A percentile compares a stretch with the other conserved stretches of the same genome.
phyloP scores from a whole-genome alignment of 2,888 invertebrate species.

The Tetragonisca angustula region DNA sequence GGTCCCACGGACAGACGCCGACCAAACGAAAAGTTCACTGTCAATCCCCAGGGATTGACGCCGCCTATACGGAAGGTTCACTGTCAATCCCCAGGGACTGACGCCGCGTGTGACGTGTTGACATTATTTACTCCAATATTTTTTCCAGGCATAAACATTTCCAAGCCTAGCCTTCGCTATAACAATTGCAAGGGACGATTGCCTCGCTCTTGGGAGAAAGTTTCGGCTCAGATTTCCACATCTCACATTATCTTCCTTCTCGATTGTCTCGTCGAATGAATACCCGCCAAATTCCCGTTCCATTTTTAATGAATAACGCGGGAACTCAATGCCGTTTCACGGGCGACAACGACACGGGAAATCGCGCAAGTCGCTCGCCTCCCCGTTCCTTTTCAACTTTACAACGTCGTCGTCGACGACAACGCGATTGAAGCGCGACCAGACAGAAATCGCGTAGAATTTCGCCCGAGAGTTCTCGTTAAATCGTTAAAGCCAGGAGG shows the following conservation, averaged over 20 bases:
- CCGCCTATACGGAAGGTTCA: too few species aligned
- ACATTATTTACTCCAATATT: too few species aligned
- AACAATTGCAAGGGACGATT: too few species aligned
- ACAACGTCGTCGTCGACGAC: neutral
- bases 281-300: conserved; percentile 6
- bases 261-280: conserved; percentile 14
- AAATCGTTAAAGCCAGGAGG: neutral
- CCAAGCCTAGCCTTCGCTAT: too few species aligned
- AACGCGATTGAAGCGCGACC: conserved; percentile 5
- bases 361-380: neutral
- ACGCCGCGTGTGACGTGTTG: too few species aligned
- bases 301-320: conserved; percentile 45
- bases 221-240: too few species aligned
- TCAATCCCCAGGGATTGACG: too few species aligned
- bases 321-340: neutral
- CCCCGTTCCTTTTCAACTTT: neutral
- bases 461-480: neutral
- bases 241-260: conserved; percentile 19
- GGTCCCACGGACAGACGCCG: too few species aligned
- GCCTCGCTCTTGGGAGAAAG: too few species aligned
- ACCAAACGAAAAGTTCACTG: too few species aligned
- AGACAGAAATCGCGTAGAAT: neutral
- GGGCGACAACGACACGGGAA: neutral
- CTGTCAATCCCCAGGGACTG: too few species aligned
- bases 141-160: too few species aligned